Conservation (phyloP, 2,113 vertebrate species). For the Piprites chloris region DNA sequence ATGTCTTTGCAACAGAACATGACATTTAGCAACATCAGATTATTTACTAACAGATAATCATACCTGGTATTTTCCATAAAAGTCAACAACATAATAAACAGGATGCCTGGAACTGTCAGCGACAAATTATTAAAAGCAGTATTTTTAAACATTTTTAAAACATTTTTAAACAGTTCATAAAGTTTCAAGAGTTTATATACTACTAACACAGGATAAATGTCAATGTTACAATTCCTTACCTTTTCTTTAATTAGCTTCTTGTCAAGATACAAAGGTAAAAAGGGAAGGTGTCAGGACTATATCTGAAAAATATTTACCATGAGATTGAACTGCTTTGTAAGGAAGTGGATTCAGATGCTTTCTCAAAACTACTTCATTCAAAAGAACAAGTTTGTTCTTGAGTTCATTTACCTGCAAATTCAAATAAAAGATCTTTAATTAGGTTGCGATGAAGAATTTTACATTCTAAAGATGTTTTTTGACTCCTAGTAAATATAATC, state of each 20-base stretch:
- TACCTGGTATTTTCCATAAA: not conserved
- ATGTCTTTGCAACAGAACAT: not conserved
- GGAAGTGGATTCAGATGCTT: conserved; percentile 84
- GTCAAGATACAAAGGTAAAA: not conserved
- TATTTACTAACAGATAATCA: not conserved
- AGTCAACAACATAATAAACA: not conserved
- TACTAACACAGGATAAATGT: not conserved
- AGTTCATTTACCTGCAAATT: conserved; percentile 83
- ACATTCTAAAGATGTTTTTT: not conserved
- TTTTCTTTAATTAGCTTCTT: not conserved
- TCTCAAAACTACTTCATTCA: conserved; percentile 83
- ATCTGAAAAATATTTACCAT: conserved; percentile 73
- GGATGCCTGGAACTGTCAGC: not conserved
- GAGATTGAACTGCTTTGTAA: conserved; percentile 84
- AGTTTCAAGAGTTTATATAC: not conserved
- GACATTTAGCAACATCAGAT: not conserved
- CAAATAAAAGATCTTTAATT: not conserved
- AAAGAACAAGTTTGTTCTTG: conserved; percentile 80
- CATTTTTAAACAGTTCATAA: not conserved
- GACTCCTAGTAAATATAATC: not conserved
- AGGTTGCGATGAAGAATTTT: not conserved
- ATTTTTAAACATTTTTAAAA: not conserved
- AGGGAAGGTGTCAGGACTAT: not conserved
- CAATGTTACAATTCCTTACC: not conserved
- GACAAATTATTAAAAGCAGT: not conserved